phyloP scores from a whole-genome alignment of 2,113 vertebrate genomes.

The Himantopus leucocephalus region DNA sequence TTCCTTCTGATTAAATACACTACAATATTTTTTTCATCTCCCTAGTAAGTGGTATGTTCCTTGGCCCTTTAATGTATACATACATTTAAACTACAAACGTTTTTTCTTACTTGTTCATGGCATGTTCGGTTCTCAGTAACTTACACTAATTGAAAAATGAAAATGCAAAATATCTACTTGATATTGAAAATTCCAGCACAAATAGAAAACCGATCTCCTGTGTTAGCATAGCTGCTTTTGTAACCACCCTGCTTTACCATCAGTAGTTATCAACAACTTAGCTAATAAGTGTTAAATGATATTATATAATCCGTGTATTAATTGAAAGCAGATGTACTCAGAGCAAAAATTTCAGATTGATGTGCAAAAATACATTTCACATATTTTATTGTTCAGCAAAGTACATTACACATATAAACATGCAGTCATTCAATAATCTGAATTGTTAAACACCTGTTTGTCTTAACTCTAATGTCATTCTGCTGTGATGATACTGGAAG shows the following conservation, averaged over 20 bases:
- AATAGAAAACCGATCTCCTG: neutral
- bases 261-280: neutral
- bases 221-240: neutral
- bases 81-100: neutral
- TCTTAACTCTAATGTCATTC: neutral
- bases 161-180: neutral
- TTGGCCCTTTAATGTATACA: neutral
- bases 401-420: constrained; percentile 28
- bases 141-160: neutral
- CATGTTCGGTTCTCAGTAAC: neutral
- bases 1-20: neutral
- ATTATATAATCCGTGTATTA: neutral
- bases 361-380: constrained; percentile 10
- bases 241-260: neutral
- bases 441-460: neutral
- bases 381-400: constrained; percentile 50
- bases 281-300: neutral
- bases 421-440: neutral
- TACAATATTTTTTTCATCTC: neutral
- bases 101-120: neutral
- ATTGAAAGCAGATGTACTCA: neutral
- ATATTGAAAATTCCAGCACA: neutral
- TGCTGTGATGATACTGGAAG: neutral
- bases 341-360: constrained; percentile 19
- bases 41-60: neutral